A percentile compares a stretch with the other conserved stretches of the same genome.
Conservation (phyloP, 2,113 vertebrate genomes). For the Periophthalmus modestus region DNA sequence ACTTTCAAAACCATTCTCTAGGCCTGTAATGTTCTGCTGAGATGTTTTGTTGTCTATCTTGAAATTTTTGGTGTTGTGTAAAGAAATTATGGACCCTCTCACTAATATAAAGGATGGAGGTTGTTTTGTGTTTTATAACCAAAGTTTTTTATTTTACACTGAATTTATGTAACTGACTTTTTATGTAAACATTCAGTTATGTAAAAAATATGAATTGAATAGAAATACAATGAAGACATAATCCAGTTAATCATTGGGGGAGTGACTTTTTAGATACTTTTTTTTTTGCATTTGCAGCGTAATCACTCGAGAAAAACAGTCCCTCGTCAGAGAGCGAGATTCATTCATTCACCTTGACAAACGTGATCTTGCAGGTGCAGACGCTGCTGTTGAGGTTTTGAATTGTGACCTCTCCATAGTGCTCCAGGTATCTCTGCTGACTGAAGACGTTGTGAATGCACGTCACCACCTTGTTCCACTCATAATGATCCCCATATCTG, state of each 20-base stretch:
- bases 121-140: not conserved
- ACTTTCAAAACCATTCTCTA: not conserved
- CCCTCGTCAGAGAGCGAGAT: not conserved
- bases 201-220: not conserved
- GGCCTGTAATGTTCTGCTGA: not conserved
- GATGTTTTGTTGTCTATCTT: not conserved
- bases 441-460: constrained; percentile 94
- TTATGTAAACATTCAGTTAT: not conserved
- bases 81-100: not conserved
- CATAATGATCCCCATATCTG: constrained; percentile 90
- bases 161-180: not conserved
- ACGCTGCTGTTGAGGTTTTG: constrained; percentile 81
- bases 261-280: not conserved
- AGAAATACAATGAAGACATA: not conserved
- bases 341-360: constrained; percentile 82
- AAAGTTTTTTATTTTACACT: not conserved
- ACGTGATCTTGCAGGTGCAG: constrained; percentile 90
- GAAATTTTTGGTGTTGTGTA: not conserved
- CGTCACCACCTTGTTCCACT: constrained; percentile 94
- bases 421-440: constrained; percentile 90
- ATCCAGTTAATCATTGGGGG: not conserved
- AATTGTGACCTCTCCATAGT: constrained; percentile 90
- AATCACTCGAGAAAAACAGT: too few relatives aligned
- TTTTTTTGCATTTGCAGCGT: not conserved
- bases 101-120: not conserved